Evolutionary conservation across 2,888 invertebrate species (phyloP), one percentile per base, ranked within the genome.

Genomic region (Leptinotarsa rubiginosa): DNA sequence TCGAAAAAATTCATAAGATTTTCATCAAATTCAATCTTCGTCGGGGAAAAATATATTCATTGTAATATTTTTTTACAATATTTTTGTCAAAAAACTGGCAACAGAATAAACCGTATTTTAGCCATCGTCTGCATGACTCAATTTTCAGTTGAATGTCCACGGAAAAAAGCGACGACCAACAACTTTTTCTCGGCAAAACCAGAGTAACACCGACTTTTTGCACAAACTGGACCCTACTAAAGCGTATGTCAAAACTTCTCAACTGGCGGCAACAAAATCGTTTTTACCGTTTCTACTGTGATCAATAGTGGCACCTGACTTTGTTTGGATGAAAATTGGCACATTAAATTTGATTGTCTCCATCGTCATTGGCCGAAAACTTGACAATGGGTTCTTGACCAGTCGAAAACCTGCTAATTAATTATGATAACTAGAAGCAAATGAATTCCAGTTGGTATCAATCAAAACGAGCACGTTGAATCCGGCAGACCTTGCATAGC

Each of bases 351-450:
- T 69, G 69, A 69, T 69, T 69, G 69, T 56, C 69, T 47, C 12
- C 12, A 0, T 31, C 41, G 20, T 15, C 56, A 69, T 69, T 69
- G 69, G 69, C 56, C 69, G 69, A 20, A 20, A 18, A 20, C 56
- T 18, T 20, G 69, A 75, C 72, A 66, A 75, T 71, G 82, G 82
- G 77, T 78, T 78, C 80, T 81, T 79, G 80, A 79, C 78, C 74
- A 74, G 74, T 79, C 80, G 84, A 86, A 85, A 85, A 83, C 79
- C 74, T 75, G 75, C 83, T 86, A 86, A 86, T 87, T 86, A 87
- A 86, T 85, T 86, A 87, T 87, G 86, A 85, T 87, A 87, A 87
- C 83, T 83, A 83, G 85, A 85, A 86, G 83, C 86, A 86, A 86
- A 86, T 86, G 85, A 85, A 87, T 86, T 84, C 86, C 83, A 75